Conservation (phyloP, 2,888 invertebrate genomes). For the Ferrisia virgata region DNA sequence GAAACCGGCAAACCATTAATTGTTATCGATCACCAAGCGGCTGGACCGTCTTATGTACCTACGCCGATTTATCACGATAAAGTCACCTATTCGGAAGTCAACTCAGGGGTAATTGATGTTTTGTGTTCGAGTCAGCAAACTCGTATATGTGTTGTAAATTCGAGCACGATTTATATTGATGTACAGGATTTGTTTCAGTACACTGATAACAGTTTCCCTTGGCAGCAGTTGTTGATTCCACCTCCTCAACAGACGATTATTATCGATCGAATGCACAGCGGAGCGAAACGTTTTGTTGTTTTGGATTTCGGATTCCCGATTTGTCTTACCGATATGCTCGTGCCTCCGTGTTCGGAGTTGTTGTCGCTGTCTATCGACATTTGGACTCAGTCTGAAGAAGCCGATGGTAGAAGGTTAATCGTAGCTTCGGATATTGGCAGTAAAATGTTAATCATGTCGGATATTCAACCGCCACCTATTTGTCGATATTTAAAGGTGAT, state of each 20-base stretch:
- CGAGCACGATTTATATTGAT: neutral
- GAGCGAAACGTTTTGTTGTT: slow-evolving; percentile 86
- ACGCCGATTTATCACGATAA: slow-evolving; percentile 42
- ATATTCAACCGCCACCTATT: slow-evolving; percentile 85
- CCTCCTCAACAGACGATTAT: slow-evolving; percentile 78
- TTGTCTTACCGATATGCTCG: slow-evolving; percentile 78
- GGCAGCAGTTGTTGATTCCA: slow-evolving; percentile 74
- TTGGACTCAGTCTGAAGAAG: slow-evolving; percentile 83
- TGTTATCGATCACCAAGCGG: slow-evolving; percentile 29
- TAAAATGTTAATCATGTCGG: slow-evolving; percentile 78
- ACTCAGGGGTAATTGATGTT: slow-evolving; percentile 1
- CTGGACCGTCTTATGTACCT: slow-evolving; percentile 38
- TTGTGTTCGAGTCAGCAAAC: neutral
- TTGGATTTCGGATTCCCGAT: slow-evolving; percentile 86
- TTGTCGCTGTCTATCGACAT: slow-evolving; percentile 85
- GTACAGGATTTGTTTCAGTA: slow-evolving; percentile 20
- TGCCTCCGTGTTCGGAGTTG: slow-evolving; percentile 76
- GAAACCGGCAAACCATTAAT: slow-evolving; percentile 35
- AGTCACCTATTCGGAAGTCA: slow-evolving; percentile 37
- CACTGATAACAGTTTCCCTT: slow-evolving; percentile 51
- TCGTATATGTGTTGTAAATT: neutral
- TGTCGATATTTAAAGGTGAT: slow-evolving; percentile 82
- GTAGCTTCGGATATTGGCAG: slow-evolving; percentile 83
- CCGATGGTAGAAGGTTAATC: slow-evolving; percentile 78
- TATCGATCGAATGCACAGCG: slow-evolving; percentile 90